These are phyloP conservation scores for Dufourea novaeangliae DNA, from an alignment of 1,140 invertebrate species.

Conservation along the genomic window DNA sequence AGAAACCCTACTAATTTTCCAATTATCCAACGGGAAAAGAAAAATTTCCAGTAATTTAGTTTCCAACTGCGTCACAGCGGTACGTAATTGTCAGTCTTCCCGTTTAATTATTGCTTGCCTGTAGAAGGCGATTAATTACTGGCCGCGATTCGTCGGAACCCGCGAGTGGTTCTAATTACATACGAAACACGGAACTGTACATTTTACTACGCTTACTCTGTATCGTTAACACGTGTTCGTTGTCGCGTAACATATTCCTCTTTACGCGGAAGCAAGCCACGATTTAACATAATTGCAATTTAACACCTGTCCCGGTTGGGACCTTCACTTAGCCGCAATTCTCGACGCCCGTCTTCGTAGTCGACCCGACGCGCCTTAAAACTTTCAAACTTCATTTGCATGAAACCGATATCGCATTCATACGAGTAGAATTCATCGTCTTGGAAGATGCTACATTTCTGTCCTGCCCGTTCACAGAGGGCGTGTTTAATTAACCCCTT, in stretches of 20 bases:
- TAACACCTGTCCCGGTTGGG: constrained; percentile 42
- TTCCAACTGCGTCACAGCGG: neutral
- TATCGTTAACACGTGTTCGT: constrained; percentile 55
- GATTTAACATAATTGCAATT: constrained; percentile 66
- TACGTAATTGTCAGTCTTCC: neutral
- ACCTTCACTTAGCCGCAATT: constrained; percentile 33
- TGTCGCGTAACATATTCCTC: constrained; percentile 24
- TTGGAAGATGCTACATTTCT: neutral
- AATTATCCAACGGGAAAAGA: neutral
- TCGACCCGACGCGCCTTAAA: neutral
- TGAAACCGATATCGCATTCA: constrained; percentile 33
- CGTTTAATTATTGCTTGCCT: constrained; percentile 39
- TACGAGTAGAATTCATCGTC: constrained; percentile 5
- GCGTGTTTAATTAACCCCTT: neutral
- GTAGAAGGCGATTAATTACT: constrained; percentile 45
- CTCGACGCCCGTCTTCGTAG: neutral
- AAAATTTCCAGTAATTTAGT: neutral
- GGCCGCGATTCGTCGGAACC: neutral
- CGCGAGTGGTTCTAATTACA: constrained; percentile 2
- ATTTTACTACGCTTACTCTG: constrained; percentile 53
- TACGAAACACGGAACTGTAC: constrained; percentile 16
- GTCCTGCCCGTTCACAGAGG: neutral
- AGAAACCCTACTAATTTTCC: neutral
- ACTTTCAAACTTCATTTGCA: constrained; percentile 26
- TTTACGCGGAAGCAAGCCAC: neutral